Conservation (phyloP, 2,888 invertebrate species). For the Diaphora mendica region DNA sequence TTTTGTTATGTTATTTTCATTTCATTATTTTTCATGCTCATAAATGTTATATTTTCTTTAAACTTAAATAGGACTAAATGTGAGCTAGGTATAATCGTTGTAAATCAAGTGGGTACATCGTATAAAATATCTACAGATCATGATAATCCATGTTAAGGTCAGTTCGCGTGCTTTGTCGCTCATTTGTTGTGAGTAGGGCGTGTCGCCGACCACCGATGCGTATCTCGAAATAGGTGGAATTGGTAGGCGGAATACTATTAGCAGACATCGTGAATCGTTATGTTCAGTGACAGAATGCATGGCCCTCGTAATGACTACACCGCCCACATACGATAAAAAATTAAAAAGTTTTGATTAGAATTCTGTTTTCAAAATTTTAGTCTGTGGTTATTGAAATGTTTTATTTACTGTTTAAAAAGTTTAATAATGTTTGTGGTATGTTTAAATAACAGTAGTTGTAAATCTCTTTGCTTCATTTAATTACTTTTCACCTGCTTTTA, state of each 20-base stretch:
- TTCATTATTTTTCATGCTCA: too few species aligned
- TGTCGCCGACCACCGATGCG: constrained; percentile 76
- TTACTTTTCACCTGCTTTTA: background rate
- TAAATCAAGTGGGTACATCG: background rate
- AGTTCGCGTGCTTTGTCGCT: constrained; percentile 50
- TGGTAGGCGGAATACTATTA: constrained; percentile 84
- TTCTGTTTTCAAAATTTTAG: constrained; percentile 20
- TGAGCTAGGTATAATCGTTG: too few species aligned
- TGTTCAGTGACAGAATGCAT: constrained; percentile 73
- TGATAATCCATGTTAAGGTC: constrained; percentile 40
- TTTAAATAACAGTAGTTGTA: background rate
- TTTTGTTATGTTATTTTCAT: too few species aligned
- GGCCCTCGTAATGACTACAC: constrained; percentile 64
- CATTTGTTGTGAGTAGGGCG: constrained; percentile 77
- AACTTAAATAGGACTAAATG: too few species aligned
- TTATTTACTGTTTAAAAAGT: constrained; percentile 14
- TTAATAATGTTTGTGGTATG: background rate
- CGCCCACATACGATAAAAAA: constrained; percentile 67
- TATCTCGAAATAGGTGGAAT: constrained; percentile 82
- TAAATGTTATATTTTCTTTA: too few species aligned
- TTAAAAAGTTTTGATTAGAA: constrained; percentile 39
- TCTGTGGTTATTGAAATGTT: constrained; percentile 20
- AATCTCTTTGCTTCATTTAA: background rate
- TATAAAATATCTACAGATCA: background rate
- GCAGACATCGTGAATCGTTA: constrained; percentile 58